Conservation (phyloP, 2,797 vertebrate species). For the Oreortyx pictus region DNA sequence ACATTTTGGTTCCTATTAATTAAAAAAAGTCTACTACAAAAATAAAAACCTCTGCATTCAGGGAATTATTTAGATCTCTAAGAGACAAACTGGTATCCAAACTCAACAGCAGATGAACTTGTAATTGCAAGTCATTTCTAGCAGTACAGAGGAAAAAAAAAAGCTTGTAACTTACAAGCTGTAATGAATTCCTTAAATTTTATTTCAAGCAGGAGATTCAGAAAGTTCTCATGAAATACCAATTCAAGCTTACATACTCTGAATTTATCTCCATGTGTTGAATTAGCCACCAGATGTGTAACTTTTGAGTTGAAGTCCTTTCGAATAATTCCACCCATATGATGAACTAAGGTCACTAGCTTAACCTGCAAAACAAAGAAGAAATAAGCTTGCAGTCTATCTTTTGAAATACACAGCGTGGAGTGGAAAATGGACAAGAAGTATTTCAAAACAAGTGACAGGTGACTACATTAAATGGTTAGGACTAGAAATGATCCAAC, state of each 20-base stretch:
- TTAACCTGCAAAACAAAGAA: slow-evolving; percentile 83
- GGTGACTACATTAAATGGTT: background rate
- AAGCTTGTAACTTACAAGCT: fast-evolving
- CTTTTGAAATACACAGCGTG: background rate
- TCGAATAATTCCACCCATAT: slow-evolving; percentile 96
- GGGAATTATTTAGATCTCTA: background rate
- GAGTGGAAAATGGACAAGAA: background rate
- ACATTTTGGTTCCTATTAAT: background rate
- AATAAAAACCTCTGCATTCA: background rate
- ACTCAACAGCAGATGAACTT: background rate
- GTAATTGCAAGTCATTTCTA: background rate
- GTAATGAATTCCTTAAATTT: background rate
- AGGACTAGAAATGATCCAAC: background rate
- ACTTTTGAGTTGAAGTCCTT: slow-evolving; percentile 97
- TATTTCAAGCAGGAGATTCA: background rate
- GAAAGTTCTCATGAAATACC: background rate
- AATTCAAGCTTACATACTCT: slow-evolving; percentile 84
- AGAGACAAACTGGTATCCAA: background rate
- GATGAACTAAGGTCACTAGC: slow-evolving; percentile 94
- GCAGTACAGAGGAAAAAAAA: background rate
- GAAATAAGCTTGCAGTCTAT: background rate
- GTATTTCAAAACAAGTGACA: background rate
- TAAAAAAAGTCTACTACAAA: background rate
- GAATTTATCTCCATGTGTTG: slow-evolving; percentile 96
- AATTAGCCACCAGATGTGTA: slow-evolving; percentile 93